A percentile compares a stretch with the other conserved stretches of the same genome.
Evolutionary conservation across 2,113 vertebrate species (phyloP).

Genomic region (Phrynosoma blainvillii): DNA sequence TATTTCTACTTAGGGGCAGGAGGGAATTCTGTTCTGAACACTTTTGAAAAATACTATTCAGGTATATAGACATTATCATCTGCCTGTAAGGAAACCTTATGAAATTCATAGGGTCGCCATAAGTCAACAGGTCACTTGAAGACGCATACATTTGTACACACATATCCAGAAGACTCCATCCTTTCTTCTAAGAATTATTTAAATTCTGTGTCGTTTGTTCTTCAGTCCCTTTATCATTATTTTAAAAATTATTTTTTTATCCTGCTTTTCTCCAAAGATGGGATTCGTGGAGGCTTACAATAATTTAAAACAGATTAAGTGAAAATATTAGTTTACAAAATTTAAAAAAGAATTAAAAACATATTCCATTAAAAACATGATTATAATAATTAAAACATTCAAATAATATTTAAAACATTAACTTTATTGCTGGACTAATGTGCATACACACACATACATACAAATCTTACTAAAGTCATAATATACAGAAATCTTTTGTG

Average conservation of each 20-base stretch:
- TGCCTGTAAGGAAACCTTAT: not conserved
- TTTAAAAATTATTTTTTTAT: not conserved
- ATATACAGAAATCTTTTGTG: too few relatives aligned
- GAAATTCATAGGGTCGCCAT: too few relatives aligned
- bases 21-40: not conserved
- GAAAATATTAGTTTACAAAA: too few relatives aligned
- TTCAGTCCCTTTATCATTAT: not conserved
- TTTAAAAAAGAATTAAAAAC: too few relatives aligned
- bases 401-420: not conserved
- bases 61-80: not conserved
- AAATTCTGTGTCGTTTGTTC: not conserved
- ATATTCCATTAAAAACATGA: too few relatives aligned
- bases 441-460: not conserved
- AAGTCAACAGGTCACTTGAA: not conserved
- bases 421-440: not conserved
- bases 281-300: too few relatives aligned
- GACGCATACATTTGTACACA: not conserved
- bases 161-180: not conserved
- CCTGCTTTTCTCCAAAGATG: too few relatives aligned
- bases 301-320: too few relatives aligned
- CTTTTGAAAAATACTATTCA: not conserved
- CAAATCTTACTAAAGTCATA: not conserved
- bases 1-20: not conserved
- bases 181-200: not conserved
- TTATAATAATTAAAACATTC: too few relatives aligned